phyloP scores from a whole-genome alignment of 2,797 vertebrate species.

The Lithobates pipiens region DNA sequence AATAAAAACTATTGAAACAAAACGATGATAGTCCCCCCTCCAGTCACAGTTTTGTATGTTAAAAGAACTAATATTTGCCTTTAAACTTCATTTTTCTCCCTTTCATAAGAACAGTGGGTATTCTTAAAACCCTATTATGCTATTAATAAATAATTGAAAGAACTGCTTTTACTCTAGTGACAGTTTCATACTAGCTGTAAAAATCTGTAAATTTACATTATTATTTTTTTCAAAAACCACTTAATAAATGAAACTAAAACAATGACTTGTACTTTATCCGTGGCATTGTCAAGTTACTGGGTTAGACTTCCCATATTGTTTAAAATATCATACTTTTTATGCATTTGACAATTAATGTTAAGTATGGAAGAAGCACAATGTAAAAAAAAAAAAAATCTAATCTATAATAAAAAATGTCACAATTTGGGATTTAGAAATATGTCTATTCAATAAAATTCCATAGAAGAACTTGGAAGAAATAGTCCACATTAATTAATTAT shows the following conservation, averaged over 20 bases:
- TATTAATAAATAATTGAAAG: background rate
- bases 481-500: constrained; percentile 50
- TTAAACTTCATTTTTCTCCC: too few relatives aligned
- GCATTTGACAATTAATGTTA: constrained; percentile 19
- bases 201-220: background rate
- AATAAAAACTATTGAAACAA: too few relatives aligned
- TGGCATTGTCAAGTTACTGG: background rate
- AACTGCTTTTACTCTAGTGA: background rate
- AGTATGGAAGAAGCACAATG: constrained; percentile 11
- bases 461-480: constrained; percentile 24
- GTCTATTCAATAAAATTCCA: constrained; percentile 53
- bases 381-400: constrained; percentile 13
- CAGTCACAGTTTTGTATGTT: too few relatives aligned
- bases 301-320: constrained; percentile 13
- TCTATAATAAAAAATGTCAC: constrained; percentile 42
- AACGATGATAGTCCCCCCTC: too few relatives aligned
- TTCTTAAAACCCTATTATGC: too few relatives aligned
- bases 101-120: too few relatives aligned
- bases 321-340: constrained; percentile 27
- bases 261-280: background rate
- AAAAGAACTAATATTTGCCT: too few relatives aligned
- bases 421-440: constrained; percentile 45
- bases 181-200: background rate
- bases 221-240: background rate
- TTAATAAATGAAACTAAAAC: constrained; percentile 5